phyloP scores from a whole-genome alignment of 2,797 vertebrate genomes.

The Phalloptychus januarius region DNA sequence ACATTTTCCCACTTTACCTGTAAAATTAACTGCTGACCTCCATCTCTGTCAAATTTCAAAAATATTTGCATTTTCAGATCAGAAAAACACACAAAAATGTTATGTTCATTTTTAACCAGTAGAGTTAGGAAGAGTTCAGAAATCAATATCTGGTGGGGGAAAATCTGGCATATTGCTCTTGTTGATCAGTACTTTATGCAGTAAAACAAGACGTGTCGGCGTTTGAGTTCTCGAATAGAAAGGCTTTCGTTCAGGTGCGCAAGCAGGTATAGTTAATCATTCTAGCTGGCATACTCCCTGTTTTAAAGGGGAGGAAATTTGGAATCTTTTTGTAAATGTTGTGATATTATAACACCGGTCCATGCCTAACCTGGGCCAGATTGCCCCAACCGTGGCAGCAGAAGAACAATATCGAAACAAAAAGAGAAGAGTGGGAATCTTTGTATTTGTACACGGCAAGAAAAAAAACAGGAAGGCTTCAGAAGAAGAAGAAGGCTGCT shows the following conservation, averaged over 20 bases:
- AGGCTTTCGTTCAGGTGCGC: background rate
- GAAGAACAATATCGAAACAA: background rate
- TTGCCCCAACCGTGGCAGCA: constrained; percentile 58
- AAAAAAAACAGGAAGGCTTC: constrained; percentile 34
- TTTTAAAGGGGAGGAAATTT: background rate
- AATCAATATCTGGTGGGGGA: background rate
- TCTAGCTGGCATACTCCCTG: background rate
- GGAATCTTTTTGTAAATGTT: background rate
- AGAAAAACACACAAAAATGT: background rate
- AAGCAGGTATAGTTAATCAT: background rate
- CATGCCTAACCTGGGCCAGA: constrained; percentile 14
- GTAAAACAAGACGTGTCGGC: background rate
- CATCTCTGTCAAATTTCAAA: background rate
- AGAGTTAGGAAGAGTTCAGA: background rate
- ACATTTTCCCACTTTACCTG: background rate
- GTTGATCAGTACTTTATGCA: background rate
- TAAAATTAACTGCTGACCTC: background rate
- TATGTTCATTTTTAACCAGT: background rate
- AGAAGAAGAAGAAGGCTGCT: constrained; percentile 54
- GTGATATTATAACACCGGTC: background rate
- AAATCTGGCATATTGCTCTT: background rate
- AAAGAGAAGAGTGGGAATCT: background rate
- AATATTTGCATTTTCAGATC: background rate
- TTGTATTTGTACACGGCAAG: constrained; percentile 50
- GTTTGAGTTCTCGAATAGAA: background rate